Conservation (phyloP, 2,113 vertebrate genomes). For the Lamprologus callipterus region DNA sequence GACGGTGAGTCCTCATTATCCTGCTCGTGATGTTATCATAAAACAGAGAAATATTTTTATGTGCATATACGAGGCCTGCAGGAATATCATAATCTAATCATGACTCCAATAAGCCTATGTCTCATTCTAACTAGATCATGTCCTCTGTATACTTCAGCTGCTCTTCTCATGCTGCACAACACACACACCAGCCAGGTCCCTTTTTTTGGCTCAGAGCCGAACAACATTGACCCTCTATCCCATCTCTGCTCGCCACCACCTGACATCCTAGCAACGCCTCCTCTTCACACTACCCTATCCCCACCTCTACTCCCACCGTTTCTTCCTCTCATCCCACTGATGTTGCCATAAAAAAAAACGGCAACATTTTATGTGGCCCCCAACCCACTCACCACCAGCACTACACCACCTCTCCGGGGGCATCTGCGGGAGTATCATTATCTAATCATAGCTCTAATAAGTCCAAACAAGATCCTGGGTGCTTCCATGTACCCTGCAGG, state of each 20-base stretch:
- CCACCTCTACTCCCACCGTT: neutral
- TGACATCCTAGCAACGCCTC: slow-evolving; percentile 25
- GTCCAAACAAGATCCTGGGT: slow-evolving; percentile 17
- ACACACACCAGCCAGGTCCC: neutral
- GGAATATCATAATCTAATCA: slow-evolving; percentile 42
- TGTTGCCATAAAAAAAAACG: slow-evolving; percentile 13
- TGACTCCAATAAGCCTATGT: slow-evolving; percentile 6
- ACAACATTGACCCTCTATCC: neutral
- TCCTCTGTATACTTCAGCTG: neutral
- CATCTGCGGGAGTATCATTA: slow-evolving; percentile 11
- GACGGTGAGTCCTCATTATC: neutral
- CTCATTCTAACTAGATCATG: slow-evolving; percentile 34
- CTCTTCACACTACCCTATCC: neutral
- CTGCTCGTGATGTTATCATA: neutral
- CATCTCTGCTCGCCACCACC: neutral
- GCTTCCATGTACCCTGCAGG: slow-evolving; percentile 10
- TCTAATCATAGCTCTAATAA: slow-evolving; percentile 41
- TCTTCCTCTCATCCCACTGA: neutral
- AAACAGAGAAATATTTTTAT: slow-evolving; percentile 23
- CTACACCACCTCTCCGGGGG: neutral
- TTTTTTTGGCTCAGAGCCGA: neutral
- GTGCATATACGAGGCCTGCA: neutral
- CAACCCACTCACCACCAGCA: neutral
- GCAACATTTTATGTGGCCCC: neutral
- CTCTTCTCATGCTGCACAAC: neutral